Evolutionary conservation across 30 jellyfish, hydroid and myxozoan genomes (phyloP), one percentile per base, ranked within the genome.

Genomic region (Catostylus mosaicus): DNA sequence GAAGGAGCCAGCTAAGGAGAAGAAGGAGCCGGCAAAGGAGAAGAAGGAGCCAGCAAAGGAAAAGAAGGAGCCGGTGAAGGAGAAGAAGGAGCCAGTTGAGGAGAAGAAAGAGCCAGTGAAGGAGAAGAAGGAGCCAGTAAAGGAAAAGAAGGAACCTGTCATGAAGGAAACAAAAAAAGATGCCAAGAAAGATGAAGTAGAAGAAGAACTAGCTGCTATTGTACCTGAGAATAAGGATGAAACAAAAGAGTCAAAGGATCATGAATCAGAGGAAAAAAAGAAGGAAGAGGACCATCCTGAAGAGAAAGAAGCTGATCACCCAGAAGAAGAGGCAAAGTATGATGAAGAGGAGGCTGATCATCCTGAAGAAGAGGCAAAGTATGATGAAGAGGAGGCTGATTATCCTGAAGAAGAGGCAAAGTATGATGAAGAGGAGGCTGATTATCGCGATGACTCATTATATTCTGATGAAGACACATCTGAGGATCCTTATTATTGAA

Each of bases 1-100:
- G 71, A 73, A 73, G 46, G 84, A 73, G 56, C 84, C 84, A 45
- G 84, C 31, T 4, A 73, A 73, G 30, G 84, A 73, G 19, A 73
- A 73, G 71, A 73, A 73, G 30, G 84, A 73, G 16, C 84, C 84
- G 47, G 84, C 45, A 11, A 46, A 35, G 27, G 82, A 36, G 23
- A 73, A 73, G 84, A 73, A 73, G 52, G 84, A 73, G 23, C 67
- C 67, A 54, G 84, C 32, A 0, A 54, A n/a, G 20, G 84, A 73
- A 31, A 73, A 73, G 71, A 73, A 66, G 78, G 52, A 66, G 56
- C 50, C 50, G 1, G 78, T n/a, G 19, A 33, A 66, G 31, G 78
- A 66, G 31, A 33, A 66, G 20, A 66, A 66, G 57, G 78, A 66
- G 16, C 59, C 52, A 12, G 78, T 30, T 2, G 78, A n/a, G 32